phyloP scores from a whole-genome alignment of 2,797 vertebrate species.

The Pogonophryne albipinna region DNA sequence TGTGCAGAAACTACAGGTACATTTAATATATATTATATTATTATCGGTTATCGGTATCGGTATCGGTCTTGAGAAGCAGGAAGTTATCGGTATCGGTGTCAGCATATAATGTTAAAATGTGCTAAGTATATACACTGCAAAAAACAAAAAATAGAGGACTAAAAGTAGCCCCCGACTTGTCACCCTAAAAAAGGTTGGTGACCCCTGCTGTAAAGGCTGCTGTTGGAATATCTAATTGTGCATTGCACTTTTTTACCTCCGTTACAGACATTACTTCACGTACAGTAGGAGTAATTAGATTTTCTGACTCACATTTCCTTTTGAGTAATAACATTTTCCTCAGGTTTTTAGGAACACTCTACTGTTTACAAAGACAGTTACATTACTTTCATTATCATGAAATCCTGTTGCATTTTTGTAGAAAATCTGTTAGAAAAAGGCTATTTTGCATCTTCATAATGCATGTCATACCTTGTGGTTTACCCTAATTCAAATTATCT shows the following conservation, averaged over 20 bases:
- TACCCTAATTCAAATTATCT: slow-evolving; percentile 38
- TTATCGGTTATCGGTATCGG: too few species aligned
- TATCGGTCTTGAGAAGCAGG: too few species aligned
- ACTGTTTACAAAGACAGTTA: background rate
- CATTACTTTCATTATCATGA: background rate
- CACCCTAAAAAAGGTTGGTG: too few species aligned
- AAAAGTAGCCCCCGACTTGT: too few species aligned
- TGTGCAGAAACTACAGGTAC: too few species aligned
- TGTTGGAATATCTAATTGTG: slow-evolving; percentile 47
- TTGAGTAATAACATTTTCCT: slow-evolving; percentile 21
- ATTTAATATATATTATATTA: too few species aligned
- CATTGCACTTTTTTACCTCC: slow-evolving; percentile 45
- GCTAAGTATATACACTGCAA: too few species aligned
- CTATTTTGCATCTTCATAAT: slow-evolving; percentile 35
- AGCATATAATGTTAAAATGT: too few species aligned
- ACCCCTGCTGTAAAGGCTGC: slow-evolving; percentile 32
- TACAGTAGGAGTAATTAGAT: slow-evolving; percentile 48
- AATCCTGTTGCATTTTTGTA: slow-evolving; percentile 4
- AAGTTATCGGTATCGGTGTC: too few species aligned
- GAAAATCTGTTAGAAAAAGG: slow-evolving; percentile 1
- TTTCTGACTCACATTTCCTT: slow-evolving; percentile 28
- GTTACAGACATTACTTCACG: slow-evolving; percentile 59
- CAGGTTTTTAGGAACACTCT: background rate
- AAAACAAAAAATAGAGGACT: too few species aligned
- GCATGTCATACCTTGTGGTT: slow-evolving; percentile 44